These are phyloP conservation scores for Tachystola acroxantha DNA, from an alignment of 2,888 invertebrate species.

Conservation along the genomic window DNA sequence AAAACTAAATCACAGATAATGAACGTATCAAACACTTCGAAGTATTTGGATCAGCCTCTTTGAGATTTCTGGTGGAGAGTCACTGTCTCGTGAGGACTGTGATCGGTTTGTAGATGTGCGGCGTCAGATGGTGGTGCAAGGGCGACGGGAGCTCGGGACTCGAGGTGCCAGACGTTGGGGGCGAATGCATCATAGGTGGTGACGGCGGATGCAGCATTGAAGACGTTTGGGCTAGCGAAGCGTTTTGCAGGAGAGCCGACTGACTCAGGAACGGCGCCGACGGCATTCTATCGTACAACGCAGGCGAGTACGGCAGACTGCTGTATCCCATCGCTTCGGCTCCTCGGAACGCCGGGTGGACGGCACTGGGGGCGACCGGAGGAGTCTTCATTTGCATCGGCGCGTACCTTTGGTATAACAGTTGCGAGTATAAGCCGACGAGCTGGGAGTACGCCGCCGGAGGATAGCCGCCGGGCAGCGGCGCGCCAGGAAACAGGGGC, in stretches of 20 bases:
- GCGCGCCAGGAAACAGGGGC: slow-evolving; percentile 80
- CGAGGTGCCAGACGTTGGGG: slow-evolving; percentile 54
- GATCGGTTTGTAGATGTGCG: slow-evolving; percentile 75
- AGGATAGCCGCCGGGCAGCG: slow-evolving; percentile 78
- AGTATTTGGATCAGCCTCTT: slow-evolving; percentile 33
- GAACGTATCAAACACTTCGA: slow-evolving; percentile 33
- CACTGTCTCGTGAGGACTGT: slow-evolving; percentile 77
- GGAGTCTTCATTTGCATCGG: slow-evolving; percentile 76
- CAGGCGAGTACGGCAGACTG: slow-evolving; percentile 57
- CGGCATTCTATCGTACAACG: slow-evolving; percentile 51
- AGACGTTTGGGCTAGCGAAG: slow-evolving; percentile 43
- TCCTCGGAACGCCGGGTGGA: slow-evolving; percentile 72
- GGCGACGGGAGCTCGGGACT: slow-evolving; percentile 63
- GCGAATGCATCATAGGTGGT: slow-evolving; percentile 51
- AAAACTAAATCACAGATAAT: slow-evolving; percentile 69
- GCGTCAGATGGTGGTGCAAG: slow-evolving; percentile 56
- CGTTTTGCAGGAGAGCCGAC: slow-evolving; percentile 40
- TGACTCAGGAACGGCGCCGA: slow-evolving; percentile 46
- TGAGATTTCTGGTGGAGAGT: slow-evolving; percentile 24
- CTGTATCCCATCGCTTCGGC: slow-evolving; percentile 57
- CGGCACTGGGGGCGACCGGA: slow-evolving; percentile 68
- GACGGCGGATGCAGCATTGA: slow-evolving; percentile 62
- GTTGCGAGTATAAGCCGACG: slow-evolving; percentile 78
- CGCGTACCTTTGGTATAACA: slow-evolving; percentile 83
- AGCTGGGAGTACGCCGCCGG: slow-evolving; percentile 77